A percentile compares a stretch with the other conserved stretches of the same genome.
phyloP scores from a whole-genome alignment of 2,113 vertebrate species.

The Laterallus jamaicensis region DNA sequence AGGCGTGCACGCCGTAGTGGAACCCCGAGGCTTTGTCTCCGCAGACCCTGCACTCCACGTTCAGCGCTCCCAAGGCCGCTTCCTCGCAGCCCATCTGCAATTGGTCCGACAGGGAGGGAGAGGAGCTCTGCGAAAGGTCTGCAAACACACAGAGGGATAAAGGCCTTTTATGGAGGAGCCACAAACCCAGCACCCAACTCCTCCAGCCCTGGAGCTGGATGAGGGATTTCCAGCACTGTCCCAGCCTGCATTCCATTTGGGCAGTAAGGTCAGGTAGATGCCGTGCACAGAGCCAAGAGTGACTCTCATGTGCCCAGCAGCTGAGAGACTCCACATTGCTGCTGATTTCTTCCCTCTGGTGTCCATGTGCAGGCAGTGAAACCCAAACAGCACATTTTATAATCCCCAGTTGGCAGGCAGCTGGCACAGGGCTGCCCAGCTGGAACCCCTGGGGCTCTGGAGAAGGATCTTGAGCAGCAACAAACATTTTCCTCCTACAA shows the following conservation, averaged over 20 bases:
- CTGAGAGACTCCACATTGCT: not conserved
- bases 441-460: not conserved
- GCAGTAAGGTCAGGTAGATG: not conserved
- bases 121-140: slow-evolving; percentile 88
- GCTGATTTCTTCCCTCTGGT: not conserved
- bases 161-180: fast-evolving
- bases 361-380: not conserved
- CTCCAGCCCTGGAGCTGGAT: not conserved
- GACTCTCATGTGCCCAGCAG: not conserved
- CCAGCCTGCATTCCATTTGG: not conserved
- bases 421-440: not conserved
- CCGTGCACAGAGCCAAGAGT: not conserved
- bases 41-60: slow-evolving; percentile 93
- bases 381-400: not conserved
- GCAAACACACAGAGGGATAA: not conserved
- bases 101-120: slow-evolving; percentile 89
- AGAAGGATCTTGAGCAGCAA: not conserved
- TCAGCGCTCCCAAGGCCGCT: slow-evolving; percentile 77
- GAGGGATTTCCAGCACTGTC: not conserved
- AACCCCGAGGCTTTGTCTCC: slow-evolving; percentile 97
- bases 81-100: slow-evolving; percentile 87
- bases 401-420: not conserved
- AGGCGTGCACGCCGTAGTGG: slow-evolving; percentile 96
- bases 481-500: not conserved
- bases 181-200: not conserved